A percentile compares a stretch with the other conserved stretches of the same genome.
phyloP scores from a whole-genome alignment of 2,113 vertebrate genomes.

The Himantopus leucocephalus region DNA sequence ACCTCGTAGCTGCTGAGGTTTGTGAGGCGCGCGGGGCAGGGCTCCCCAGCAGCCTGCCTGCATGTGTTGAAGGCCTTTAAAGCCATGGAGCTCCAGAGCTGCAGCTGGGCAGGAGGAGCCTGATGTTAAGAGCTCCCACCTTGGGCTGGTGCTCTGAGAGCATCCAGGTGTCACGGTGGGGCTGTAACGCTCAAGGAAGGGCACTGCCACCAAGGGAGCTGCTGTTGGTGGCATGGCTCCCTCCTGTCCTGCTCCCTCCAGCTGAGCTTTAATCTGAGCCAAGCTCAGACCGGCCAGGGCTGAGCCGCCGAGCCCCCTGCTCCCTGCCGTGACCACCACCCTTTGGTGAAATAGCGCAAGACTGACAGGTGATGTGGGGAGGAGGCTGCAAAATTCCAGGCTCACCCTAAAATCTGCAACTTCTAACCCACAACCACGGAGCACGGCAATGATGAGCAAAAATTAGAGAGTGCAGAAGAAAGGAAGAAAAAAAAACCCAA shows the following conservation, averaged over 20 bases:
- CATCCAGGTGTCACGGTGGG: not conserved
- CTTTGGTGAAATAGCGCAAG: not conserved
- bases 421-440: not conserved
- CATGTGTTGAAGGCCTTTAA: too few relatives aligned
- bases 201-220: not conserved
- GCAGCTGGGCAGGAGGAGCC: not conserved
- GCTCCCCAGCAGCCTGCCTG: not conserved
- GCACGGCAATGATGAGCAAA: not conserved
- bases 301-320: not conserved
- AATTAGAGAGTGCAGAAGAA: not conserved
- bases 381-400: not conserved
- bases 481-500: not conserved
- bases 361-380: too few relatives aligned
- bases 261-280: not conserved
- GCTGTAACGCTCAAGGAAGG: not conserved
- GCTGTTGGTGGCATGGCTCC: not conserved
- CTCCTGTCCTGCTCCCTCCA: not conserved
- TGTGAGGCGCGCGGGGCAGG: fast-evolving
- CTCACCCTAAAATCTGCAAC: not conserved
- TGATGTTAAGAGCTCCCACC: not conserved
- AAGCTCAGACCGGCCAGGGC: not conserved
- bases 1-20: not conserved
- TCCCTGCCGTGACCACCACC: fast-evolving
- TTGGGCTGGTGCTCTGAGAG: not conserved
- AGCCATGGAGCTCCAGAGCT: not conserved